Base-by-base conservation (phyloP, 2,113 vertebrate species). In the Dicrurus megarhynchus region DNA sequence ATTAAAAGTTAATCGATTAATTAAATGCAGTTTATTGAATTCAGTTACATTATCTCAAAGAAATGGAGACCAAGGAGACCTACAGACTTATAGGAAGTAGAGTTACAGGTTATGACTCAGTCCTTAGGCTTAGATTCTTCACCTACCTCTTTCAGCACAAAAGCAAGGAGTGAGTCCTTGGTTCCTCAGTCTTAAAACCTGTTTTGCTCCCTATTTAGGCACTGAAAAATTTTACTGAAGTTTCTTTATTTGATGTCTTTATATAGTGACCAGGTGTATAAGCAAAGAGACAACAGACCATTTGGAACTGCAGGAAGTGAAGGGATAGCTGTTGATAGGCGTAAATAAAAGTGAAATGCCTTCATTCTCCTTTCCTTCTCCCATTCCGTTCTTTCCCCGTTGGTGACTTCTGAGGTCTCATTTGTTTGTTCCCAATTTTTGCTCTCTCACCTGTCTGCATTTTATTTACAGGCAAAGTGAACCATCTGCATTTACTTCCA, bases 21-120 rank as follows among this genome's bases (percentile, higher is more conserved):
- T 93, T 76, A 93, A 83, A 91, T 74, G 41, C 21, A 67, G 27
- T 89, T 77, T 57, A 91, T 73, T 97, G 42, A 85, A 89, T 91
- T 94, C 74, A 70, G 42, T 74, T 83, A 13, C 15, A 47, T 87
- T 94, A 47, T 69, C 57, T 94, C 59, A 86, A 44, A 55, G 55
- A 73, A 28, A 55, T 55, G 57, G 65, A 89, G 74, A 74, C 55
- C 46, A 47, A 57, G 33, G 59, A 93, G 47, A 30, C 64, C 93
- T 83, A 60, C 50, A 85, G 63, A 47, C 59, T 73, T 70, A 8
- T 0, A 47, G 61, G 35, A 85, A 83, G 28, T 26, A n/a, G 37
- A 52, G 27, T 35, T 81, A 10, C 15, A 78, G 44, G 22, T 27
- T 69, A 65, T 56, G 33, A 42, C n/a, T 95, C n/a, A 39, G 32